These are phyloP conservation scores for Drosophila subquinaria DNA, from an alignment of 2,888 invertebrate genomes.

Conservation along the genomic window DNA sequence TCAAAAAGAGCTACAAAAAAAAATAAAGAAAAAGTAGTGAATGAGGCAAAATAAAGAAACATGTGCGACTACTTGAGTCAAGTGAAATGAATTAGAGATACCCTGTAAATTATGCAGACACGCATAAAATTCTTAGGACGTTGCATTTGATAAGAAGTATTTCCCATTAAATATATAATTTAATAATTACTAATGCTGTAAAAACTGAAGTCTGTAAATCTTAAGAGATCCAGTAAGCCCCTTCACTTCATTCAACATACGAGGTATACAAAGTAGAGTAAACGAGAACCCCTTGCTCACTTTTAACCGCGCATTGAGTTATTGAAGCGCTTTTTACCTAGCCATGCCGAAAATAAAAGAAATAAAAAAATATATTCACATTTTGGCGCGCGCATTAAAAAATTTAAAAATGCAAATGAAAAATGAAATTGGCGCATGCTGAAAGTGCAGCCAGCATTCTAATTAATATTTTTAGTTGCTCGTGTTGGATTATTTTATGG, in stretches of 20 bases:
- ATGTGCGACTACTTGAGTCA: not conserved
- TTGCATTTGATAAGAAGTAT: not conserved
- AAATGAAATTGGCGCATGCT: constrained; percentile 23
- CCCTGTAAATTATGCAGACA: not conserved
- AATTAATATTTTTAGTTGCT: constrained; percentile 69
- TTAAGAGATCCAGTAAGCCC: not conserved
- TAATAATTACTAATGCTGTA: too few species aligned
- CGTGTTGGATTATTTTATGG: constrained; percentile 18
- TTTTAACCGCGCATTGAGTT: constrained; percentile 56
- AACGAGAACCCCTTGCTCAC: not conserved
- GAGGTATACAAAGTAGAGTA: constrained; percentile 5
- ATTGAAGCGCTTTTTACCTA: constrained; percentile 13
- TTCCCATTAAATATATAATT: not conserved
- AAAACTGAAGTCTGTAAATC: not conserved
- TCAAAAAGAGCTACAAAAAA: constrained; percentile 31
- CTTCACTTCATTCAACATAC: not conserved
- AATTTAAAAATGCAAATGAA: constrained; percentile 38
- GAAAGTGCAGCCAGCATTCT: constrained; percentile 42
- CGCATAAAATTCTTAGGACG: too few species aligned
- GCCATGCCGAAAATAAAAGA: constrained; percentile 25
- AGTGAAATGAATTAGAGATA: not conserved
- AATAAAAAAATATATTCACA: constrained; percentile 17
- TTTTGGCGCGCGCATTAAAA: constrained; percentile 32
- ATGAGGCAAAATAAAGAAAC: constrained; percentile 17
- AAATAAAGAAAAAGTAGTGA: constrained; percentile 35